Evolutionary conservation across 2,888 invertebrate genomes (phyloP).

Genomic region (Hirtodrosophila histrioides): DNA sequence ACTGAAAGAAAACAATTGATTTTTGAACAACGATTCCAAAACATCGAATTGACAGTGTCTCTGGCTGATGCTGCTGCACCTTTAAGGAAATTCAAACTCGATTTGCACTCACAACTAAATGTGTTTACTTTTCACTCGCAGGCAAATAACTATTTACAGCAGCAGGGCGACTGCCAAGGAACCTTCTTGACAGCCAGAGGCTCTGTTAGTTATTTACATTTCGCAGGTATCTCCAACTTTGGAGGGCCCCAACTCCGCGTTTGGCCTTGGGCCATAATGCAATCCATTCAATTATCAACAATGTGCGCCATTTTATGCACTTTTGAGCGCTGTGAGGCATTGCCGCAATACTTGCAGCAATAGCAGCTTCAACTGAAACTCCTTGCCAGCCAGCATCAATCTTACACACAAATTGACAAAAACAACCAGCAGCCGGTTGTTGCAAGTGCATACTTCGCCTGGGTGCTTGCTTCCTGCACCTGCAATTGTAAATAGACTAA

Average conservation of each 20-base stretch:
- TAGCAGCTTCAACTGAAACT: constrained; percentile 26
- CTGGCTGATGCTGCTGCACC: constrained; percentile 29
- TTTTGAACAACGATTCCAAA: no score
- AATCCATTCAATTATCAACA: constrained; percentile 61
- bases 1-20: no score
- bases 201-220: constrained; percentile 66
- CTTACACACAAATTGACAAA: constrained; percentile 31
- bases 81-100: constrained; percentile 73
- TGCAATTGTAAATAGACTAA: constrained; percentile 60
- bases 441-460: constrained; percentile 30
- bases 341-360: constrained; percentile 30
- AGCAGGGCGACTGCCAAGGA: constrained; percentile 27
- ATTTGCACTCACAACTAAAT: constrained; percentile 76
- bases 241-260: constrained; percentile 1
- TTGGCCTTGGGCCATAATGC: constrained; percentile 31
- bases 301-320: constrained; percentile 63
- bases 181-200: constrained; percentile 49
- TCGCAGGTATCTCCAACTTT: constrained; percentile 21
- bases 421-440: constrained; percentile 58
- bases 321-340: constrained; percentile 47
- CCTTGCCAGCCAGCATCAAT: constrained; percentile 45
- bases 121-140: constrained; percentile 72
- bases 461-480: constrained; percentile 1
- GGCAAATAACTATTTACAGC: constrained; percentile 71
- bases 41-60: neutral